Conservation (phyloP, 2,113 vertebrate species). For the Phocoena phocoena region DNA sequence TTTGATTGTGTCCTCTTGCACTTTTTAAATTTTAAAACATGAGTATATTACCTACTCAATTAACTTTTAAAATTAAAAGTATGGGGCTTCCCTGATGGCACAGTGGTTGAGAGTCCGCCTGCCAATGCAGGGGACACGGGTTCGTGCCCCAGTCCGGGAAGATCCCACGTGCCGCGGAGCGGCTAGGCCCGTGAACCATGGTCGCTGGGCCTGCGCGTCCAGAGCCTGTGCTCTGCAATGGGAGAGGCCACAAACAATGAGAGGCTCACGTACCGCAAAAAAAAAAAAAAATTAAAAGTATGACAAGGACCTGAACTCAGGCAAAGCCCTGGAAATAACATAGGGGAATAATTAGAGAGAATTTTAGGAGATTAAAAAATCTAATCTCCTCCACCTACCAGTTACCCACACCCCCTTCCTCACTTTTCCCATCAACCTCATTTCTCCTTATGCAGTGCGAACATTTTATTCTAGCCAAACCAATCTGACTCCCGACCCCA, state of each 20-base stretch:
- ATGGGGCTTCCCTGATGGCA: background rate
- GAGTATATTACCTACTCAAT: background rate
- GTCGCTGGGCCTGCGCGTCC: too few relatives aligned
- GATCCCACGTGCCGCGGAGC: too few relatives aligned
- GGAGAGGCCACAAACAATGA: too few relatives aligned
- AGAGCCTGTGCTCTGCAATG: too few relatives aligned
- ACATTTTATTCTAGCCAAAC: background rate
- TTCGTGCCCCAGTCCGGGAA: too few relatives aligned
- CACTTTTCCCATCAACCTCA: background rate
- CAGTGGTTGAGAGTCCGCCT: too few relatives aligned
- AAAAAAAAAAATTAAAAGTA: background rate
- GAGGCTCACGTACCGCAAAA: too few relatives aligned
- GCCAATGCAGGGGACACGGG: too few relatives aligned
- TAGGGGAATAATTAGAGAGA: background rate
- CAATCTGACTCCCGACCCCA: background rate
- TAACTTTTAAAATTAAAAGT: constrained; percentile 12
- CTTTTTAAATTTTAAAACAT: background rate
- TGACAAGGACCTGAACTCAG: background rate
- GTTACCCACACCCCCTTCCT: background rate
- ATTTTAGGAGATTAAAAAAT: background rate
- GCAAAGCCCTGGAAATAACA: background rate
- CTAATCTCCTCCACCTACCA: background rate
- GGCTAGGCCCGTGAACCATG: too few relatives aligned
- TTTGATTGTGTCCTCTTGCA: background rate
- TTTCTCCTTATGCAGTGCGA: background rate